These are phyloP conservation scores for Lagopus leucura DNA, from an alignment of 2,113 vertebrate species.

Conservation along the genomic window DNA sequence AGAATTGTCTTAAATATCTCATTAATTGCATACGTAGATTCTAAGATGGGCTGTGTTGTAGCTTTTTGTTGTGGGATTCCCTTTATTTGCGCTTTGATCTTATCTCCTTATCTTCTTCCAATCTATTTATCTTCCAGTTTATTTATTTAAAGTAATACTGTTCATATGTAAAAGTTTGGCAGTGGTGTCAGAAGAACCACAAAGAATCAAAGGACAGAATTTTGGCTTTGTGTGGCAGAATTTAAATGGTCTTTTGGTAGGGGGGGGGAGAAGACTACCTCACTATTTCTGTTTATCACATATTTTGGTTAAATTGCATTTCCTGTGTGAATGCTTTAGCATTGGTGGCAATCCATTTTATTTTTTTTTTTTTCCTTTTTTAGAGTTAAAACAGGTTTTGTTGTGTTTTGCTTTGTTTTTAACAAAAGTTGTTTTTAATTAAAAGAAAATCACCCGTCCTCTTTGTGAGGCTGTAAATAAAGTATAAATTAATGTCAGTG, in stretches of 20 bases:
- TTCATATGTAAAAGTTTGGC: background rate
- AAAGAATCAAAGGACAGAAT: background rate
- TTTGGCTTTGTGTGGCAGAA: background rate
- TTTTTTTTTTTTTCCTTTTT: background rate
- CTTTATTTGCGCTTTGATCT: background rate
- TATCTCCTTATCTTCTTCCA: background rate
- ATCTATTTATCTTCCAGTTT: background rate
- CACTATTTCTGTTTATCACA: background rate
- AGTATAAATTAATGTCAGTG: background rate
- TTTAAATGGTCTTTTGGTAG: background rate
- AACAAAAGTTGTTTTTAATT: background rate
- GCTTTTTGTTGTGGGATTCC: background rate
- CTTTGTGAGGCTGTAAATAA: background rate
- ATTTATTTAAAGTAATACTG: background rate
- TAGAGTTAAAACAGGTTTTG: background rate
- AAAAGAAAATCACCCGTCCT: background rate
- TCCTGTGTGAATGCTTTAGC: background rate
- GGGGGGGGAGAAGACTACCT: background rate
- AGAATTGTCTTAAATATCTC: background rate
- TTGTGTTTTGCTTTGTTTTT: background rate
- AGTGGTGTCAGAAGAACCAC: background rate
- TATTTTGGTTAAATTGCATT: background rate
- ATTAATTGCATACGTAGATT: background rate
- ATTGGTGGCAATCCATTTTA: background rate
- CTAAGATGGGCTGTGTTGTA: background rate